These are phyloP conservation scores for Arctia plantaginis DNA, from an alignment of 2,888 invertebrate genomes.

Conservation along the genomic window DNA sequence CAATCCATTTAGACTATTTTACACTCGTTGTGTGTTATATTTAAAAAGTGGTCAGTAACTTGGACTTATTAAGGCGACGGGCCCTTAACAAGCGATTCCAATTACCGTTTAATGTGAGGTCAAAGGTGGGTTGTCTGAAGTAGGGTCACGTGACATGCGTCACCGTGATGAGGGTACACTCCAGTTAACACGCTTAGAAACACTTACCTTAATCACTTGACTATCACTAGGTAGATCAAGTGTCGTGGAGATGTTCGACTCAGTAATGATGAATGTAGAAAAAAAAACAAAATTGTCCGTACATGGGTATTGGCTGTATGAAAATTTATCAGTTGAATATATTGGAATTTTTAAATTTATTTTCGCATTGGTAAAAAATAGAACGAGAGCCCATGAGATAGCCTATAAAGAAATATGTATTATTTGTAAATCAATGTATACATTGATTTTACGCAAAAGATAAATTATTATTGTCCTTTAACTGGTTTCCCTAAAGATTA, in stretches of 20 bases:
- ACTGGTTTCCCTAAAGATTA: no score
- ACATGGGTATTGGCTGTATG: not conserved
- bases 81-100: slow-evolving; percentile 32
- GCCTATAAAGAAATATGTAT: no score
- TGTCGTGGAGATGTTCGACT: not conserved
- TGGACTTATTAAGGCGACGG: slow-evolving; percentile 6
- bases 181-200: slow-evolving; percentile 40
- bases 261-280: slow-evolving; percentile 1
- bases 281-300: not conserved
- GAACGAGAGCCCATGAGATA: no score
- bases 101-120: slow-evolving; percentile 59
- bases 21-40: not conserved
- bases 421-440: no score
- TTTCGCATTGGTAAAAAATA: not conserved
- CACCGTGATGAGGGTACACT: slow-evolving; percentile 58
- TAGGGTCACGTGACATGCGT: slow-evolving; percentile 57
- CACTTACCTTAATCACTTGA: slow-evolving; percentile 46
- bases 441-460: no score
- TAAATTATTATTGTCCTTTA: no score
- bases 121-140: slow-evolving; percentile 54
- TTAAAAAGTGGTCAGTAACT: not conserved
- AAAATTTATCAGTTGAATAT: not conserved
- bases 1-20: not conserved
- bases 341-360: not conserved
- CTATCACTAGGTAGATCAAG: slow-evolving; percentile 26